phyloP scores from a whole-genome alignment of 2,797 vertebrate species.

The Meriones psammophilus region DNA sequence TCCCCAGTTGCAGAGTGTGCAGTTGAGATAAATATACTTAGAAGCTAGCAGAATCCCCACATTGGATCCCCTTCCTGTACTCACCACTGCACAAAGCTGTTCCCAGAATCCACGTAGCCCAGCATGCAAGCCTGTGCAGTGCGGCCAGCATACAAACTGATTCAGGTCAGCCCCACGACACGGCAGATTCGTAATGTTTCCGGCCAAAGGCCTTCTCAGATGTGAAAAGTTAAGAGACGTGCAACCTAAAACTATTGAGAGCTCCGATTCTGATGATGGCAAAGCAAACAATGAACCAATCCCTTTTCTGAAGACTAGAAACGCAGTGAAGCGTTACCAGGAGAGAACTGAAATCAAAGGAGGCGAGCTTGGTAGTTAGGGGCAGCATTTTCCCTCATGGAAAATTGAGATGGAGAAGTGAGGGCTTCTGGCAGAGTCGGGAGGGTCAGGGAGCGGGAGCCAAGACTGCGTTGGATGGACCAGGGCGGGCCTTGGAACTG shows the following conservation, averaged over 20 bases:
- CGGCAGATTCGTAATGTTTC: neutral
- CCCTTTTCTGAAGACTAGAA: too few relatives aligned
- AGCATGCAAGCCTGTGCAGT: neutral
- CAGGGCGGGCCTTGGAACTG: neutral
- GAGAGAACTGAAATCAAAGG: neutral
- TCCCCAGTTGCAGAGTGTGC: neutral
- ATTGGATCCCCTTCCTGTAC: neutral
- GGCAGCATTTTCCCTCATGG: neutral
- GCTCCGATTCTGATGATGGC: neutral
- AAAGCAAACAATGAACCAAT: neutral
- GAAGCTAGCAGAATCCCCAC: neutral
- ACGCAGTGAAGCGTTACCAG: neutral
- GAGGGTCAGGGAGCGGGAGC: neutral
- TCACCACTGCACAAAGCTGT: neutral
- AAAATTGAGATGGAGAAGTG: neutral
- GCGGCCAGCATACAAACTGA: neutral
- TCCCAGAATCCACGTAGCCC: neutral
- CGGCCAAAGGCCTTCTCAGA: slow-evolving; percentile 35
- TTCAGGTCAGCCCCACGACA: neutral
- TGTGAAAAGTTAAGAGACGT: neutral
- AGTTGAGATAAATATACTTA: neutral
- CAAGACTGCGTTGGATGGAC: neutral
- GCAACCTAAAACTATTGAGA: slow-evolving; percentile 9
- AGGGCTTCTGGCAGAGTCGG: neutral
- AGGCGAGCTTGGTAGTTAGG: neutral